Base-by-base conservation (phyloP, 1,140 invertebrate species). In the Asbolus verrucosus region DNA sequence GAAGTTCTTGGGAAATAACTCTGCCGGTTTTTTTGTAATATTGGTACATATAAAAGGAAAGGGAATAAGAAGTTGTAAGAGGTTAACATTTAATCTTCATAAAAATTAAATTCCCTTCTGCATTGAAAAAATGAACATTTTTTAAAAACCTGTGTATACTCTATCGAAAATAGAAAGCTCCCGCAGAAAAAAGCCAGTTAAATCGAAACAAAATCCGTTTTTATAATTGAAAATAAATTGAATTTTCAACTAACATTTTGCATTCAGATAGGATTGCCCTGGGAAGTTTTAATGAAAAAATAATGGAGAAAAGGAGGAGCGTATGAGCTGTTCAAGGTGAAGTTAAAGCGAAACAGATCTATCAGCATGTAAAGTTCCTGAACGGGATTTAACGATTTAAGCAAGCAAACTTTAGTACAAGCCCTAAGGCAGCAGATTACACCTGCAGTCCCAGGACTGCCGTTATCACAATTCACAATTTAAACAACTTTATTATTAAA, bases 401-500 rank as follows among this genome's bases (percentile, higher is more conserved):
- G 60, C 27, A 36, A 41, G 62, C 31, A 72, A 72, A 72, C 41
- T 72, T 72, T 72, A 63, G 24, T 54, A 71, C 54, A 36, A 39
- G 1, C 59, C 59, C 30, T 63, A 54, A 67, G 67, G 66, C 43
- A 30, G 39, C 39, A 65, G 70, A 67, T 68, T 72, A 72, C 60
- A 72, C 70, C 54, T 68, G 31, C 39, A 30, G 65, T 67, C 43
- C 59, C 36, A 21, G 6, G 36, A 31, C 33, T 31, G 61, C 65
- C 38, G 38, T 72, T 68, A 68, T 50, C 65, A 60, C 60, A 59
- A 54, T 63, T 72, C 70, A 72, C 39, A 65, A 67, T 68, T 72
- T 68, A 63, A 63, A 63, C 61, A 39, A 39, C 60, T 62, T 39
- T 39, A 41, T 39, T 63, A 63, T 63, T 39, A 63, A 63, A 63